phyloP scores from a whole-genome alignment of 2,113 vertebrate species.

The Apaloderma vittatum region DNA sequence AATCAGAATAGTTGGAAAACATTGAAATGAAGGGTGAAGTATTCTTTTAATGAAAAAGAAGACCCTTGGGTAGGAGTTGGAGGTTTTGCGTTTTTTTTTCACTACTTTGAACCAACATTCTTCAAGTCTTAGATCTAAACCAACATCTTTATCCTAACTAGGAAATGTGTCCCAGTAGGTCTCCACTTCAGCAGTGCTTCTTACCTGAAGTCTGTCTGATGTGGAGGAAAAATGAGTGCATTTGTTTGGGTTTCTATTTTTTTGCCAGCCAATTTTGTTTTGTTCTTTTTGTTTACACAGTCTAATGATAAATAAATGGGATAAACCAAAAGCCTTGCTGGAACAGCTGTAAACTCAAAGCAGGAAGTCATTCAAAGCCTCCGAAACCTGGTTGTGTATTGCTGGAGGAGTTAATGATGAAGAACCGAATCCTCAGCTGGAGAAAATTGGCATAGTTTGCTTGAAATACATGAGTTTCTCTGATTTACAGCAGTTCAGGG shows the following conservation, averaged over 20 bases:
- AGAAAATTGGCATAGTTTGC: slow-evolving; percentile 28
- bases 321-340: slow-evolving; percentile 46
- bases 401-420: slow-evolving; percentile 59
- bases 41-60: slow-evolving; percentile 11
- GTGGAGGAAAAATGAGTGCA: neutral
- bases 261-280: neutral
- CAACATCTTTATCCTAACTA: neutral
- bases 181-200: neutral
- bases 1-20: neutral
- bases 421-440: slow-evolving; percentile 37
- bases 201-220: neutral
- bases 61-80: neutral
- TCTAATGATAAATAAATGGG: slow-evolving; percentile 56
- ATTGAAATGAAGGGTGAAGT: neutral
- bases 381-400: slow-evolving; percentile 17
- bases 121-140: neutral
- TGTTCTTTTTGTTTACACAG: neutral
- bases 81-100: neutral
- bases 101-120: neutral
- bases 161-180: neutral
- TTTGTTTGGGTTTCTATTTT: neutral
- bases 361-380: slow-evolving; percentile 45
- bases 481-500: slow-evolving; percentile 25
- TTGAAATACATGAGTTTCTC: neutral
- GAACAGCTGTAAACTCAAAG: slow-evolving; percentile 59